A percentile compares a stretch with the other conserved stretches of the same genome.
phyloP scores from a whole-genome alignment of 2,113 vertebrate genomes.

The Semnopithecus entellus region DNA sequence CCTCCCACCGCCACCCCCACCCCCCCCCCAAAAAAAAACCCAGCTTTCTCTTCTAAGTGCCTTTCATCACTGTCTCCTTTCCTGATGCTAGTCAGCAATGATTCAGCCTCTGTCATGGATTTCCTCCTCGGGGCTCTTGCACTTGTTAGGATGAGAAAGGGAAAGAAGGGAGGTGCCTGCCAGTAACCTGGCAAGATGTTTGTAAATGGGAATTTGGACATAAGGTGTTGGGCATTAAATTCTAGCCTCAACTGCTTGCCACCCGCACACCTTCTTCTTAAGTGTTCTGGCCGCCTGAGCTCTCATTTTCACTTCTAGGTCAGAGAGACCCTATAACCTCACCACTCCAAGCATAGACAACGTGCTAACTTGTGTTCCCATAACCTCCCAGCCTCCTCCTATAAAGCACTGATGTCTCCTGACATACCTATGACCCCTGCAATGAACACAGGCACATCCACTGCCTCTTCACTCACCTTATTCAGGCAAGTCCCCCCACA shows the following conservation, averaged over 20 bases:
- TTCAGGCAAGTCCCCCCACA: background rate
- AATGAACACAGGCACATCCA: background rate
- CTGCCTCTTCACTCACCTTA: background rate
- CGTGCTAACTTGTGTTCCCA: background rate
- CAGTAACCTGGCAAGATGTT: background rate
- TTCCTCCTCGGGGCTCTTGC: constrained; percentile 28
- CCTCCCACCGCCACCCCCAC: background rate
- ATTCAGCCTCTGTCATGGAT: constrained; percentile 49
- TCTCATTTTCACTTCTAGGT: background rate
- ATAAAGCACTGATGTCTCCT: background rate
- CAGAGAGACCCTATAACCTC: background rate
- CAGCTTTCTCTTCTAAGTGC: background rate
- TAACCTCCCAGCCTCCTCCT: background rate
- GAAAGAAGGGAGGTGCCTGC: constrained; percentile 30
- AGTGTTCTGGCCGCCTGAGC: background rate
- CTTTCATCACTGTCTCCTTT: background rate
- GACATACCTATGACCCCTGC: background rate
- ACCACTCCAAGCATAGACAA: background rate
- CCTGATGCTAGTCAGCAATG: constrained; percentile 1
- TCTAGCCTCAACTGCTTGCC: background rate
- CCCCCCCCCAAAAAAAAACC: background rate
- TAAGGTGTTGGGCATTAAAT: background rate
- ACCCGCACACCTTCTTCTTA: background rate
- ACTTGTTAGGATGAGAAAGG: constrained; percentile 33
- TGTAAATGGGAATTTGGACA: background rate